A percentile compares a stretch with the other conserved stretches of the same genome.
Evolutionary conservation across 2,797 vertebrate genomes (phyloP).

Genomic region (Mormyrus proboscirostris): DNA sequence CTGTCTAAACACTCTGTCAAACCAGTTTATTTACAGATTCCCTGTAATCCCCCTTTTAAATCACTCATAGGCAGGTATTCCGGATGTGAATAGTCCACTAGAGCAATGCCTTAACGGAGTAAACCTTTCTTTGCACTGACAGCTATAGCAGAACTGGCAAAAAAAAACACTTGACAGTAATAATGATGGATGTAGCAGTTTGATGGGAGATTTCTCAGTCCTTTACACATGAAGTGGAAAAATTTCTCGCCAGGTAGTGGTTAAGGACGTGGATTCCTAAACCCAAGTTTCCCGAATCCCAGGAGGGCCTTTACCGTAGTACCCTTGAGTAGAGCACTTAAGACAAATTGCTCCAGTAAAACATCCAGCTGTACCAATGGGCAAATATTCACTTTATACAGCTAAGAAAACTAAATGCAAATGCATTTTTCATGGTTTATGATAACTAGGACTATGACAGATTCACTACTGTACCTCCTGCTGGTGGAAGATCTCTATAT

Average conservation of each 20-base stretch:
- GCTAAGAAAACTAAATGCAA: constrained; percentile 4
- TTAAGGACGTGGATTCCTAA: not conserved
- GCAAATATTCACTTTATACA: not conserved
- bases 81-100: not conserved
- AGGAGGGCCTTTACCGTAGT: not conserved
- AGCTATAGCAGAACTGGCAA: not conserved
- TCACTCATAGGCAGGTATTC: not conserved
- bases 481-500: constrained; percentile 64
- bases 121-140: constrained; percentile 1
- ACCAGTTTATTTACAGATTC: not conserved
- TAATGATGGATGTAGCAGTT: not conserved
- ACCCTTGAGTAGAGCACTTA: constrained; percentile 1
- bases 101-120: not conserved
- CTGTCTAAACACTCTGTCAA: not conserved
- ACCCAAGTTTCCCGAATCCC: not conserved
- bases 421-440: constrained; percentile 10
- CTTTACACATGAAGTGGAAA: not conserved
- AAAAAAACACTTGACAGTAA: not conserved
- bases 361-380: not conserved
- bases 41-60: not conserved
- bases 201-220: not conserved
- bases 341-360: constrained; percentile 3
- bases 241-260: not conserved
- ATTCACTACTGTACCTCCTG: constrained; percentile 59
- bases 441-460: not conserved